Conservation (phyloP, 1,140 invertebrate genomes). For the Scaptomyza montana region DNA sequence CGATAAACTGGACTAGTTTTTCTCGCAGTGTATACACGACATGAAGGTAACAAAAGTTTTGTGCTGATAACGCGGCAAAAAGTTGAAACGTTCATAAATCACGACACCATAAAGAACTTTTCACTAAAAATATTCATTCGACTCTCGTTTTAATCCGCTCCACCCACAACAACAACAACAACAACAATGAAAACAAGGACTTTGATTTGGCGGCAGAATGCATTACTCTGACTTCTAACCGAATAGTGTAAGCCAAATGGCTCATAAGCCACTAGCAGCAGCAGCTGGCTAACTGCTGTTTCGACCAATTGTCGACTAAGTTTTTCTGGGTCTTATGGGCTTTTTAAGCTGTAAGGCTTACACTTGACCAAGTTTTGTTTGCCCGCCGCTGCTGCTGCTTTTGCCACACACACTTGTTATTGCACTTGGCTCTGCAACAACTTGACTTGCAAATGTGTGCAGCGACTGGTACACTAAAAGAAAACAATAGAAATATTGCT, state of each 20-base stretch:
- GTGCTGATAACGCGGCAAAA: slow-evolving; percentile 78
- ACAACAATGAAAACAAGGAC: slow-evolving; percentile 4
- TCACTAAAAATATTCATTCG: slow-evolving; percentile 72
- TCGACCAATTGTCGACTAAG: slow-evolving; percentile 52
- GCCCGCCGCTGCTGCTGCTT: slow-evolving; percentile 1
- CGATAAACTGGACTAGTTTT: background rate
- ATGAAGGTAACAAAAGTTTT: slow-evolving; percentile 65
- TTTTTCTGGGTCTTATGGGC: slow-evolving; percentile 31
- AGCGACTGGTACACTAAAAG: background rate
- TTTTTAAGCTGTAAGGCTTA: slow-evolving; percentile 63
- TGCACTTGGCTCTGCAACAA: slow-evolving; percentile 2
- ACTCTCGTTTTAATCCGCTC: slow-evolving; percentile 21
- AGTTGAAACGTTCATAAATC: slow-evolving; percentile 81
- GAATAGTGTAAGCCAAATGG: slow-evolving; percentile 45
- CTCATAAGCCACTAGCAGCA: slow-evolving; percentile 63
- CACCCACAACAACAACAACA: slow-evolving; percentile 6
- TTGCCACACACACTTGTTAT: slow-evolving; percentile 26
- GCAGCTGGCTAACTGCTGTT: slow-evolving; percentile 58
- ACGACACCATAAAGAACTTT: slow-evolving; percentile 78
- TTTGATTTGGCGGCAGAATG: slow-evolving; percentile 51
- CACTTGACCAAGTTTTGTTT: slow-evolving; percentile 63
- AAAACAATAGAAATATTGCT: background rate
- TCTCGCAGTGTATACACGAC: background rate
- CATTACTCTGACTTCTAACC: slow-evolving; percentile 20
- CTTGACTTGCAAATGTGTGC: slow-evolving; percentile 10